Evolutionary conservation across 2,888 invertebrate genomes (phyloP).

Genomic region (Nephrotoma guestfalica): DNA sequence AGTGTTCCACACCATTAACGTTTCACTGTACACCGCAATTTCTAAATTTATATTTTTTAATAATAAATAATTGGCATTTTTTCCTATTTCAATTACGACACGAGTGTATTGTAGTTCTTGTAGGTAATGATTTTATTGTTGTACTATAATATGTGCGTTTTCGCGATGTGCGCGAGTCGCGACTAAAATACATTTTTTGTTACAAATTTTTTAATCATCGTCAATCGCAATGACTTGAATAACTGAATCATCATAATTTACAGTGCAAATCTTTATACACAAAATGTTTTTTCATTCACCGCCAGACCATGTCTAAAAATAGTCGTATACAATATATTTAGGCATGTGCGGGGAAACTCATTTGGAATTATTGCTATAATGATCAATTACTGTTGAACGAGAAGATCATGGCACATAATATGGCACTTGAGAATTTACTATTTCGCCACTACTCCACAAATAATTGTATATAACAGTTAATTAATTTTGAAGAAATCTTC

Average conservation of each 20-base stretch:
- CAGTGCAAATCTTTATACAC: no score
- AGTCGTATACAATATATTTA: not conserved
- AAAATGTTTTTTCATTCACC: not conserved
- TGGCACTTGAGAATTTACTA: not conserved
- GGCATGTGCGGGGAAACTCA: no score
- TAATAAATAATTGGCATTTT: no score
- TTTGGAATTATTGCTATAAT: no score
- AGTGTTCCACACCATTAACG: no score
- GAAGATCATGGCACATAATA: no score
- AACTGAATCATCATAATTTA: not conserved
- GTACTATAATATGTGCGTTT: not conserved
- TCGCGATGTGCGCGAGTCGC: not conserved
- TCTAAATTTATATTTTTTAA: no score
- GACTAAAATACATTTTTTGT: not conserved
- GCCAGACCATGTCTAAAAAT: not conserved
- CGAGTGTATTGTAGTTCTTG: not conserved
- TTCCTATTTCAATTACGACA: not conserved
- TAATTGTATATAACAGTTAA: not conserved
- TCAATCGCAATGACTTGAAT: not conserved
- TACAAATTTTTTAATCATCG: not conserved
- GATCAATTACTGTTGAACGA: no score
- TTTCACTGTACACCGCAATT: no score
- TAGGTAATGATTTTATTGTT: not conserved
- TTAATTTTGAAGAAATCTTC: not conserved
- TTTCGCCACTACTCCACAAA: not conserved